Percentiles rank a stretch among this genome's conserved stretches.
Conservation (phyloP, 2,888 invertebrate genomes). For the Stratiomys singularior region DNA sequence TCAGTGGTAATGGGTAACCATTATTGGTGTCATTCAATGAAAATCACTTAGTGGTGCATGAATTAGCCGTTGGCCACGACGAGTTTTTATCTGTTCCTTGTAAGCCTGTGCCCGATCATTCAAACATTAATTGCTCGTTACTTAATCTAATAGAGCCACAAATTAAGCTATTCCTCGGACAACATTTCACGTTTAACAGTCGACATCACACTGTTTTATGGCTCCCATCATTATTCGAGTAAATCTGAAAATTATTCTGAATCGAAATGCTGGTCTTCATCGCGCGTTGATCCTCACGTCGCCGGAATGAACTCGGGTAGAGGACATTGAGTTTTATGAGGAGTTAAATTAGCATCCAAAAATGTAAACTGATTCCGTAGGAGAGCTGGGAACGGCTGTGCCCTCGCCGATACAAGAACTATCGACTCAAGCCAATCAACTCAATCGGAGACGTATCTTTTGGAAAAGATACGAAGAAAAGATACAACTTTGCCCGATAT, state of each 20-base stretch:
- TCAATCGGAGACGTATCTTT: too few relatives aligned
- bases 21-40: conserved; percentile 52
- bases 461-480: too few relatives aligned
- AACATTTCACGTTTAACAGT: conserved; percentile 45
- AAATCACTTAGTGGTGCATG: conserved; percentile 66
- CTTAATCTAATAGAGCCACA: conserved; percentile 66
- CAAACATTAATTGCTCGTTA: conserved; percentile 66
- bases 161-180: conserved; percentile 63
- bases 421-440: too few relatives aligned
- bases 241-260: conserved; percentile 33
- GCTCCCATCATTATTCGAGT: conserved; percentile 25
- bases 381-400: neutral
- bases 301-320: neutral
- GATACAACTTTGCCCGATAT: too few relatives aligned
- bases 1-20: neutral
- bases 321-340: conserved; percentile 38
- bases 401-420: neutral
- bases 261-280: neutral
- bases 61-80: conserved; percentile 57
- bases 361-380: neutral
- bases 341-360: conserved; percentile 24
- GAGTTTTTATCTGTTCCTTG: conserved; percentile 28
- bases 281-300: neutral
- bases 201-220: conserved; percentile 52
- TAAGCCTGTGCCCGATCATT: conserved; percentile 51